Percentiles rank a stretch among this genome's conserved stretches.
Evolutionary conservation across 2,797 vertebrate species (phyloP).

Genomic region (Erpetoichthys calabaricus): DNA sequence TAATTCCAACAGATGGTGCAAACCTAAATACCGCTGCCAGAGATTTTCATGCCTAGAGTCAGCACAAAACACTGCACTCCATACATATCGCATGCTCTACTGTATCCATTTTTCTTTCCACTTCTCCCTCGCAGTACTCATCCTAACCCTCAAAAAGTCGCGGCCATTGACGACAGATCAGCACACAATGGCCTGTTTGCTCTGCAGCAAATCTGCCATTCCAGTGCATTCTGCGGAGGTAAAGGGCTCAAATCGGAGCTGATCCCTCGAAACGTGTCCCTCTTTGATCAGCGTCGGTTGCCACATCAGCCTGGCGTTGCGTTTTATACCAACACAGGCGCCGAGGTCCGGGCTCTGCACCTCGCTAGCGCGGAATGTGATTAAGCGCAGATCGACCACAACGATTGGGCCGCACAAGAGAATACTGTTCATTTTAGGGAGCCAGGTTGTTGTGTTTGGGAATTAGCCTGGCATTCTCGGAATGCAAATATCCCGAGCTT

Average conservation of each 20-base stretch:
- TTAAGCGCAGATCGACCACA: slow-evolving; percentile 77
- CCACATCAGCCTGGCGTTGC: slow-evolving; percentile 92
- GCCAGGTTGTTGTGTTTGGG: slow-evolving; percentile 66
- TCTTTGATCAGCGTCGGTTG: slow-evolving; percentile 89
- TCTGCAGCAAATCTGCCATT: slow-evolving; percentile 75
- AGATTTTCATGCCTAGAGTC: no score
- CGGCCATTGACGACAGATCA: slow-evolving; percentile 28
- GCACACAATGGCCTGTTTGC: slow-evolving; percentile 69
- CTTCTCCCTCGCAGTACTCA: no score
- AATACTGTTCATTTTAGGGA: slow-evolving; percentile 96
- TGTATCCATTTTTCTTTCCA: no score
- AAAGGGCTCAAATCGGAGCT: slow-evolving; percentile 69
- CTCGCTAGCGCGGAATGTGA: slow-evolving; percentile 89
- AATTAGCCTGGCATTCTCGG: slow-evolving; percentile 77
- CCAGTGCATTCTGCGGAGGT: slow-evolving; percentile 69
- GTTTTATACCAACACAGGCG: slow-evolving; percentile 85
- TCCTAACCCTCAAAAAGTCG: no score
- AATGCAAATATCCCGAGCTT: slow-evolving; percentile 49
- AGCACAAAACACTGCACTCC: no score
- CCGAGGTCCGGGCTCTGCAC: slow-evolving; percentile 63
- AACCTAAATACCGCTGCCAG: no score
- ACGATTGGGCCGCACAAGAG: slow-evolving; percentile 73
- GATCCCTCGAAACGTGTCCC: slow-evolving; percentile 59
- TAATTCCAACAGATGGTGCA: no score
- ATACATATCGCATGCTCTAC: no score